Conservation (phyloP, 2,888 invertebrate species). For the Scaptomyza polygonia region DNA sequence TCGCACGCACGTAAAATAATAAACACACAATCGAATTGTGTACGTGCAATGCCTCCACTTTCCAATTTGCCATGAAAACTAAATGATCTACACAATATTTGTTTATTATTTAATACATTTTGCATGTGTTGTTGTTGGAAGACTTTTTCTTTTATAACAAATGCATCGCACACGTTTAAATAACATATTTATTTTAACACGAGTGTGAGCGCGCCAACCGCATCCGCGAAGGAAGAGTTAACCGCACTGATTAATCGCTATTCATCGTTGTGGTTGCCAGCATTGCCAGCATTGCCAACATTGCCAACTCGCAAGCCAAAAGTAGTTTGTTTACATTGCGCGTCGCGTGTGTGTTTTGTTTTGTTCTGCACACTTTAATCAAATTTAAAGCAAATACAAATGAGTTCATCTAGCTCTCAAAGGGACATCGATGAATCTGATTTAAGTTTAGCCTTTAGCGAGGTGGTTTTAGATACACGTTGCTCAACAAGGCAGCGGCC, state of each 20-base stretch:
- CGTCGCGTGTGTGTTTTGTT: background rate
- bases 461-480: background rate
- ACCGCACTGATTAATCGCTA: background rate
- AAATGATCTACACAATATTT: background rate
- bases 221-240: background rate
- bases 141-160: background rate
- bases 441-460: background rate
- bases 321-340: background rate
- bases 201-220: background rate
- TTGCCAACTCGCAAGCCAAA: background rate
- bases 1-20: background rate
- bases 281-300: background rate
- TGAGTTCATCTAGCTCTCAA: background rate
- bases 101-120: background rate
- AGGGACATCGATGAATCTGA: background rate
- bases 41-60: background rate
- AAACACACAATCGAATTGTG: background rate
- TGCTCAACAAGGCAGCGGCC: slow-evolving; percentile 11
- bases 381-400: background rate
- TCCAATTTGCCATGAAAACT: no score
- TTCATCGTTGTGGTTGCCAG: background rate
- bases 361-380: background rate
- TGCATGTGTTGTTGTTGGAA: background rate
- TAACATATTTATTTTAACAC: background rate
- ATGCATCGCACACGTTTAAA: background rate